Percentiles rank a stretch among this genome's conserved stretches.
These are phyloP conservation scores for Leistus spinibarbis DNA, from an alignment of 2,888 invertebrate species.

Conservation along the genomic window DNA sequence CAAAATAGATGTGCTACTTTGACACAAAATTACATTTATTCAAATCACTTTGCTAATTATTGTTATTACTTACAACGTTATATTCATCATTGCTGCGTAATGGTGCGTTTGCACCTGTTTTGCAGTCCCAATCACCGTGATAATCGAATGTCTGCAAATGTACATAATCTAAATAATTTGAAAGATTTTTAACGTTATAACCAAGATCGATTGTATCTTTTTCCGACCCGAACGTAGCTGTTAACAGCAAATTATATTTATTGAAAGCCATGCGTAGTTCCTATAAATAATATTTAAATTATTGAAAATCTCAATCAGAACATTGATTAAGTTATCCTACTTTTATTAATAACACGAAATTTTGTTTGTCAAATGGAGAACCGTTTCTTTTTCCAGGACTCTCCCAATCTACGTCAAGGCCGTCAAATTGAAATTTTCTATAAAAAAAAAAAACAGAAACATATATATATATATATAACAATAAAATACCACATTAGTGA, in stretches of 20 bases:
- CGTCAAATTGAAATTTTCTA: slow-evolving; percentile 75
- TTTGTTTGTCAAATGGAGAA: slow-evolving; percentile 76
- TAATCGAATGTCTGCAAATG: slow-evolving; percentile 92
- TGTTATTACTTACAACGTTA: slow-evolving; percentile 71
- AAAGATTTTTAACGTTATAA: slow-evolving; percentile 76
- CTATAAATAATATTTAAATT: slow-evolving; percentile 54
- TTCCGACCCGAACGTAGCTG: slow-evolving; percentile 83
- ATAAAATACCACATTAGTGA: neutral
- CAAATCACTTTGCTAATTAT: too few species aligned
- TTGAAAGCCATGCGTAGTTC: slow-evolving; percentile 76
- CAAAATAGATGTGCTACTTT: too few species aligned
- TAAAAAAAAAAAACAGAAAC: slow-evolving; percentile 46
- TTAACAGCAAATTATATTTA: slow-evolving; percentile 70
- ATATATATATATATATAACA: neutral
- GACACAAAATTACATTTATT: too few species aligned
- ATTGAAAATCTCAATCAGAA: neutral
- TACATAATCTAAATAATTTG: slow-evolving; percentile 71
- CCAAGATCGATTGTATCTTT: slow-evolving; percentile 75
- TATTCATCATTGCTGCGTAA: slow-evolving; percentile 63
- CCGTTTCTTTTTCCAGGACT: slow-evolving; percentile 82
- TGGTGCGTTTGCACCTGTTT: slow-evolving; percentile 80
- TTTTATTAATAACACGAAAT: slow-evolving; percentile 78
- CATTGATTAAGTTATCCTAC: slow-evolving; percentile 54
- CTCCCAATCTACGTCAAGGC: slow-evolving; percentile 85
- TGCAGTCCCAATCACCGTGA: slow-evolving; percentile 81